Conservation (phyloP, 2,113 vertebrate species). For the Cavia aperea region DNA sequence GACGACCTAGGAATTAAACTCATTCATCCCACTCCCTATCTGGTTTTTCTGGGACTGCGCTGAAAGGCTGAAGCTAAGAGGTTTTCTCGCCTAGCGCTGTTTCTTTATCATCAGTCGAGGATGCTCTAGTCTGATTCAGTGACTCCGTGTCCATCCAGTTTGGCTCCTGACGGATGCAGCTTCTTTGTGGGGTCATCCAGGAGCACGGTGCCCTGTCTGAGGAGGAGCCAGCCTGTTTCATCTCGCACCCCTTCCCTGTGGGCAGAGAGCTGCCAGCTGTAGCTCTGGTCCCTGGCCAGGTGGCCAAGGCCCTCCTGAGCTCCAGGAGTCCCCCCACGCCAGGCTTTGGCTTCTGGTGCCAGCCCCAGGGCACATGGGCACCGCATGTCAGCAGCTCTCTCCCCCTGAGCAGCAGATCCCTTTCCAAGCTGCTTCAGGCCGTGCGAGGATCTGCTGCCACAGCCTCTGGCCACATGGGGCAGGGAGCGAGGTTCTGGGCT, state of each 20-base stretch:
- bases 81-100: not conserved
- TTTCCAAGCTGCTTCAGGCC: not conserved
- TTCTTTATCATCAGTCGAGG: not conserved
- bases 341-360: not conserved
- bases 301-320: not conserved
- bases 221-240: not conserved
- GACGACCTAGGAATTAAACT: not conserved
- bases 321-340: not conserved
- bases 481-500: not conserved
- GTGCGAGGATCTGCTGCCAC: not conserved
- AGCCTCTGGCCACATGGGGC: not conserved
- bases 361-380: not conserved
- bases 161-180: not conserved
- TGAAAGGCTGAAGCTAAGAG: not conserved
- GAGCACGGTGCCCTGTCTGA: not conserved
- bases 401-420: not conserved
- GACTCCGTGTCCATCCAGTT: not conserved
- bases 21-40: not conserved
- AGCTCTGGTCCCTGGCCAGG: not conserved
- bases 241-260: not conserved
- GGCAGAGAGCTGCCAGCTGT: not conserved
- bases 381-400: not conserved
- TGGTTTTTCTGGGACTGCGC: not conserved
- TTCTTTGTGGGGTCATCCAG: not conserved
- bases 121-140: not conserved